Percentiles rank a stretch among this genome's conserved stretches.
Conservation (phyloP, 1,140 invertebrate genomes). For the Drosophila sturtevanti region DNA sequence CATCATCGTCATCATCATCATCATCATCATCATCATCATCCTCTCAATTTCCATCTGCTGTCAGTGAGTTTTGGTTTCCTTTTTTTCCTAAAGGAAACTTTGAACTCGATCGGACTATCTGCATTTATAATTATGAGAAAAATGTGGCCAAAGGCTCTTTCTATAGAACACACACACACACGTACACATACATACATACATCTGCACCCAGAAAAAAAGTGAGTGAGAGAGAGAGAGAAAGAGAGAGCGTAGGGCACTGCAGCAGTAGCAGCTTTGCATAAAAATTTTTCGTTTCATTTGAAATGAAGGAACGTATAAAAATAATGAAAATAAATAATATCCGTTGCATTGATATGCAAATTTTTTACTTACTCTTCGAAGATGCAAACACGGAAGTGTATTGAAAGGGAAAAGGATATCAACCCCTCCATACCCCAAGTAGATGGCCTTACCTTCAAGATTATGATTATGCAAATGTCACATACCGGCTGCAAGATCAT, state of each 20-base stretch:
- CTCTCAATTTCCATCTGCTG: slow-evolving; percentile 23
- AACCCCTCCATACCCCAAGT: slow-evolving; percentile 16
- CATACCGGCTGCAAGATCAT: slow-evolving; percentile 2
- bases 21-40: background rate
- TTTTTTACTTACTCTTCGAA: slow-evolving; percentile 11
- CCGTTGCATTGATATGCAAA: slow-evolving; percentile 60
- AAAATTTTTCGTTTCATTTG: slow-evolving; percentile 19
- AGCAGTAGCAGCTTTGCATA: slow-evolving; percentile 15
- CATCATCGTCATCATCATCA: slow-evolving; percentile 1
- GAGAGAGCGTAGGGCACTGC: slow-evolving; percentile 2
- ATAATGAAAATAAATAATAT: slow-evolving; percentile 60
- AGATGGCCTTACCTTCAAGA: slow-evolving; percentile 23
- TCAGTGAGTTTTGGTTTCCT: slow-evolving; percentile 8
- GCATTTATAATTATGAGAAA: slow-evolving; percentile 61
- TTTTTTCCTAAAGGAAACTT: slow-evolving; percentile 22
- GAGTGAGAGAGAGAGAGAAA: background rate
- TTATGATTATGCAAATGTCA: slow-evolving; percentile 50
- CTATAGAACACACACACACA: background rate
- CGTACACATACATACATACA: slow-evolving; percentile 19
- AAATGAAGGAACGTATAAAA: slow-evolving; percentile 10
- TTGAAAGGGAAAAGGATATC: slow-evolving; percentile 30
- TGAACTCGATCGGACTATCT: slow-evolving; percentile 20
- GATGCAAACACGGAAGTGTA: slow-evolving; percentile 42
- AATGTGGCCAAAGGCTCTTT: slow-evolving; percentile 26
- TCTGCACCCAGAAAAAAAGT: slow-evolving; percentile 42